Percentiles rank a stretch among this genome's conserved stretches.
phyloP scores from a whole-genome alignment of 2,888 invertebrate genomes.

The Bellardia pandia region DNA sequence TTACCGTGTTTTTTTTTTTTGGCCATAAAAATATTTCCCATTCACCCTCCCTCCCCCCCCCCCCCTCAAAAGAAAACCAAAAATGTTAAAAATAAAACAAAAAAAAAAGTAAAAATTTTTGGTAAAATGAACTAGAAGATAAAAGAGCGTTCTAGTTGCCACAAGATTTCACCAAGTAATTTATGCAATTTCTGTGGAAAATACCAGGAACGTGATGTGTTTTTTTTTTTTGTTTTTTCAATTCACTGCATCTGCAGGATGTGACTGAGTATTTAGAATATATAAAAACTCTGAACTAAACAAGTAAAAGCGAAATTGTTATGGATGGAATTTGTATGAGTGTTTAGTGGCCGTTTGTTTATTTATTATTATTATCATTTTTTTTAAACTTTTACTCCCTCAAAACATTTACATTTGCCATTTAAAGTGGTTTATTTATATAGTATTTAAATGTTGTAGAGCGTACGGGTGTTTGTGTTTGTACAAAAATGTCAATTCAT shows the following conservation, averaged over 20 bases:
- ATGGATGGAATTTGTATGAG: neutral
- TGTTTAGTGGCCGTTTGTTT: slow-evolving; percentile 9
- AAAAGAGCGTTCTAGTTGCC: neutral
- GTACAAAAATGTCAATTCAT: slow-evolving; percentile 17
- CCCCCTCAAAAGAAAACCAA: neutral
- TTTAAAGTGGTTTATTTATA: slow-evolving; percentile 14
- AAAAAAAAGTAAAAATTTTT: neutral
- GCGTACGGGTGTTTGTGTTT: neutral
- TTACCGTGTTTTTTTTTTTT: neutral
- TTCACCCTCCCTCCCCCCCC: too few species aligned
- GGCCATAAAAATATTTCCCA: neutral
- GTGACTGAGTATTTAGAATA: neutral
- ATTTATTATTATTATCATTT: neutral
- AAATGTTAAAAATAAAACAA: neutral
- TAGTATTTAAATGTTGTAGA: neutral
- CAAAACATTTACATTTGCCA: slow-evolving; percentile 13
- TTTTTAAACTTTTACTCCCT: neutral
- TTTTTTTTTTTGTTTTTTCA: neutral
- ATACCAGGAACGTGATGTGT: slow-evolving; percentile 21
- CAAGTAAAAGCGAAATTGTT: neutral
- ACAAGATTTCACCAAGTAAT: slow-evolving; percentile 23
- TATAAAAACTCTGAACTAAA: neutral
- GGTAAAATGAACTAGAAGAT: neutral
- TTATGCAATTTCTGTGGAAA: slow-evolving; percentile 25
- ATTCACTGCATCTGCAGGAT: neutral